Conservation (phyloP, 2,888 invertebrate species). For the Bimastos eiseni region DNA sequence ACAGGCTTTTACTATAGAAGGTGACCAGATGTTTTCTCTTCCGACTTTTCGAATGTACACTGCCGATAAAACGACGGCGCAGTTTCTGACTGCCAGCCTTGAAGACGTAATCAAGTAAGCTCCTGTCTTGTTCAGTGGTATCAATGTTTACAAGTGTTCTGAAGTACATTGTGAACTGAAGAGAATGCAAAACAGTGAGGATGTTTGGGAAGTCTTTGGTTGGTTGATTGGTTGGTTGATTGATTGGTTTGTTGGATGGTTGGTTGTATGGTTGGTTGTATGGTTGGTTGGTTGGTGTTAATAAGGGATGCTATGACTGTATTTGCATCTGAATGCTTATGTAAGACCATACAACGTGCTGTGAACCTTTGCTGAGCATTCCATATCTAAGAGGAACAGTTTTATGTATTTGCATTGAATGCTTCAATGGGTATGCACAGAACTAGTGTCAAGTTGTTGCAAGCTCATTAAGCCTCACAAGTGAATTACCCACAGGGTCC, state of each 20-base stretch:
- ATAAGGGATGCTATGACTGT: neutral
- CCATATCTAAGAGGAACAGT: neutral
- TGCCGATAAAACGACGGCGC: constrained; percentile 48
- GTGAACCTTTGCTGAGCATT: neutral
- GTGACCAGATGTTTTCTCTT: constrained; percentile 53
- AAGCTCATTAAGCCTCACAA: neutral
- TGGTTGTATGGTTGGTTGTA: too few relatives aligned
- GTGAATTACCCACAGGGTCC: neutral
- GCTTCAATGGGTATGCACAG: neutral
- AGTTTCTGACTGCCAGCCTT: constrained; percentile 53
- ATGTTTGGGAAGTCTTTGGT: neutral
- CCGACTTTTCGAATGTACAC: constrained; percentile 59
- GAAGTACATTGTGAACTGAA: neutral
- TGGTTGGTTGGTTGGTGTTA: neutral
- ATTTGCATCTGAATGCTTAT: neutral
- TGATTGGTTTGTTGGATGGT: neutral
- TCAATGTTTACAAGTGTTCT: neutral
- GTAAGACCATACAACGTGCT: neutral
- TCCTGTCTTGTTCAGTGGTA: neutral
- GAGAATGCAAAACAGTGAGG: neutral
- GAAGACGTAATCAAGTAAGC: constrained; percentile 53
- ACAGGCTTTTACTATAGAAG: constrained; percentile 55
- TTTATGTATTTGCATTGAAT: neutral
- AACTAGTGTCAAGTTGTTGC: neutral
- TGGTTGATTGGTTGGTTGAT: neutral